Conservation (phyloP, 2,797 vertebrate genomes). For the Parotocinclus haroldoi region DNA sequence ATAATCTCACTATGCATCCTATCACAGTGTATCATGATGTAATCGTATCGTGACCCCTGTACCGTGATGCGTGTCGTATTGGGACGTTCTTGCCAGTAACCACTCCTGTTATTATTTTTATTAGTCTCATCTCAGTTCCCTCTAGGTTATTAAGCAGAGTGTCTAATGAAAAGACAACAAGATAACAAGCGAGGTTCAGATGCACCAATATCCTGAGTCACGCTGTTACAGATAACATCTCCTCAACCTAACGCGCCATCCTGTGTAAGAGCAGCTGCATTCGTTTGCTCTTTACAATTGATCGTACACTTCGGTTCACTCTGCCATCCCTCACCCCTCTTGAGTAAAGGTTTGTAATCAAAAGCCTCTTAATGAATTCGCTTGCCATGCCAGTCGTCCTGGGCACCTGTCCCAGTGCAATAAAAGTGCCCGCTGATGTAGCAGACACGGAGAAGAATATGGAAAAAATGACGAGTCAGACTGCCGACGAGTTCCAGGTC, state of each 20-base stretch:
- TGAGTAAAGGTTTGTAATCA: conserved; percentile 10
- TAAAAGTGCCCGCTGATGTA: conserved; percentile 29
- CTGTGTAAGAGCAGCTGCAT: background rate
- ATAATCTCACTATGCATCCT: no score
- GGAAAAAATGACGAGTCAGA: conserved; percentile 34
- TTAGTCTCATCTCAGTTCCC: no score
- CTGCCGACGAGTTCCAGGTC: background rate
- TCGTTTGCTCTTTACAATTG: conserved; percentile 17
- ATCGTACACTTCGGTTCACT: conserved; percentile 3
- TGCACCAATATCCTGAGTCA: no score
- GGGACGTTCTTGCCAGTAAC: no score
- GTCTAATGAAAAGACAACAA: background rate
- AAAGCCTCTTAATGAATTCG: conserved; percentile 23
- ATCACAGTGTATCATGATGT: no score
- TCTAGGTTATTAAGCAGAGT: background rate
- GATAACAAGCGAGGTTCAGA: no score
- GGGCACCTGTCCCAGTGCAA: conserved; percentile 23
- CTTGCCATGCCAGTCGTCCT: conserved; percentile 26
- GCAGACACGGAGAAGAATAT: conserved; percentile 18
- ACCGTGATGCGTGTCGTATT: no score
- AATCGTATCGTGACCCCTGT: no score
- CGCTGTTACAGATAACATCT: background rate
- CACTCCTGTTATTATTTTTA: no score
- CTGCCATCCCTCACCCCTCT: conserved; percentile 7
- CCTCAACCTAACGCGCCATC: background rate